phyloP scores from a whole-genome alignment of 2,888 invertebrate genomes.

The Xanthorhoe spadicearia region DNA sequence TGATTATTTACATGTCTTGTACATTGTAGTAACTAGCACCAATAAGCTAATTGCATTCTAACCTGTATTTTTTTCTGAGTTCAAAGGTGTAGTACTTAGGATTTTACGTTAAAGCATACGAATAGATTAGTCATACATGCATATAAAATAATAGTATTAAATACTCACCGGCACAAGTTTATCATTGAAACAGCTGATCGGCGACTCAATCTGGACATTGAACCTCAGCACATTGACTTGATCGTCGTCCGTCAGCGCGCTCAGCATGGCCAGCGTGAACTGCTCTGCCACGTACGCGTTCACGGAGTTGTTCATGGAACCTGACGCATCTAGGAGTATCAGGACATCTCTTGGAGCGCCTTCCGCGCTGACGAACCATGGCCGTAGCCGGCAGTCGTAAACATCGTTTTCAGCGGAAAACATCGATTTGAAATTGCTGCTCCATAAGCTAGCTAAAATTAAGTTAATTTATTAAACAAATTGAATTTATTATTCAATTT shows the following conservation, averaged over 20 bases:
- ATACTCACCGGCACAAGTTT: constrained; percentile 70
- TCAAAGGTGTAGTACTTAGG: no score
- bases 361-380: constrained; percentile 77
- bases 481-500: background rate
- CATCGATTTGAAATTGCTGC: constrained; percentile 67
- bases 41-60: no score
- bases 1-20: no score
- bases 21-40: no score
- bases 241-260: constrained; percentile 76
- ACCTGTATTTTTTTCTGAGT: no score
- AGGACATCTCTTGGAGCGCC: constrained; percentile 77
- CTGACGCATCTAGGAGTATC: constrained; percentile 74
- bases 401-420: constrained; percentile 57
- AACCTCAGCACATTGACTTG: constrained; percentile 75
- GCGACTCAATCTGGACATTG: constrained; percentile 67
- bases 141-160: no score
- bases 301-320: constrained; percentile 75
- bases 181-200: constrained; percentile 72
- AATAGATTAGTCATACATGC: no score
- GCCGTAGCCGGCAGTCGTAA: constrained; percentile 76
- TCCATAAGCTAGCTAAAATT: constrained; percentile 68
- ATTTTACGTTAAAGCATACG: no score
- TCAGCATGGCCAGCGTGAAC: constrained; percentile 72
- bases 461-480: constrained; percentile 9
- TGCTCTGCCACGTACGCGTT: constrained; percentile 66